Evolutionary conservation across 53 echinoderm and acorn worm genomes (phyloP).

Genomic region (Temnopleurus reevesii): DNA sequence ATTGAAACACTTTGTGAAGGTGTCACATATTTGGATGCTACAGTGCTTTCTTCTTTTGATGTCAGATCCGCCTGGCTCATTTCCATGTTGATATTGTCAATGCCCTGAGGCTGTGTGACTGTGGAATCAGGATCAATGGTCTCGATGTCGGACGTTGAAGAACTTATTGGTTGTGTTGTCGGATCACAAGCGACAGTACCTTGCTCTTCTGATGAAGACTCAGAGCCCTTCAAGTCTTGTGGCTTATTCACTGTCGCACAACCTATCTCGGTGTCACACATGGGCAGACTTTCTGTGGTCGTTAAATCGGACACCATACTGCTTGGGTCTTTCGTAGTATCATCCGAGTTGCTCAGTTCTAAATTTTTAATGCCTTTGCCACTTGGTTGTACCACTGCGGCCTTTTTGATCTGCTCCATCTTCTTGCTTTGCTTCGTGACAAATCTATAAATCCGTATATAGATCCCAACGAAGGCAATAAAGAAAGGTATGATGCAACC

Average conservation of each 20-base stretch:
- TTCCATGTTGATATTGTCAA: not conserved
- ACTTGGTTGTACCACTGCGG: not conserved
- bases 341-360: not conserved
- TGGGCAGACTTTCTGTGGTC: not conserved
- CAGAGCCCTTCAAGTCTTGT: too few relatives aligned
- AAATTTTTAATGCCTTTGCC: not conserved
- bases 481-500: conserved; percentile 58
- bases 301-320: not conserved
- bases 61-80: not conserved
- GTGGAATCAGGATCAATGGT: too few relatives aligned
- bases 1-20: too few relatives aligned
- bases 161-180: too few relatives aligned
- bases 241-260: too few relatives aligned
- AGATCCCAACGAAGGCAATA: conserved; percentile 61
- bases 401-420: not conserved
- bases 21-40: not conserved
- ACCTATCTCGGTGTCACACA: not conserved
- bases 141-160: not conserved
- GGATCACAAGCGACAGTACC: too few relatives aligned
- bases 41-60: not conserved
- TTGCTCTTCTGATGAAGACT: too few relatives aligned
- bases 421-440: conserved; percentile 62
- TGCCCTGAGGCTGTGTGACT: not conserved
- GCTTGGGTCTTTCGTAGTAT: not conserved
- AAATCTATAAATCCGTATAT: conserved; percentile 62